Conservation (phyloP, 2,888 invertebrate species). For the Lepas anatifera region DNA sequence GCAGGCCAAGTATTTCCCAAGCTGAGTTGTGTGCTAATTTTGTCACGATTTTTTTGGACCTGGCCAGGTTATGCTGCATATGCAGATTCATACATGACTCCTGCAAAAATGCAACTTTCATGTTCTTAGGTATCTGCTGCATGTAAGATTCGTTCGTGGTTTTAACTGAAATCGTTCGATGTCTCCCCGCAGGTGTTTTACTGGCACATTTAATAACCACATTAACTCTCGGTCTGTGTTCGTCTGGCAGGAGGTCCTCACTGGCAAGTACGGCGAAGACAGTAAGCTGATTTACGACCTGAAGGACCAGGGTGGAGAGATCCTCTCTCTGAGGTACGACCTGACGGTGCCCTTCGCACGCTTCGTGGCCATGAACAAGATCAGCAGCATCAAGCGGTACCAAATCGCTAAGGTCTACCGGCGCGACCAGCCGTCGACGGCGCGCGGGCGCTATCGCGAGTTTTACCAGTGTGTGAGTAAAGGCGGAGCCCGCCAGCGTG, state of each 20-base stretch:
- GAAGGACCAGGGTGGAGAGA: slow-evolving; percentile 97
- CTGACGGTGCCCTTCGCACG: slow-evolving; percentile 96
- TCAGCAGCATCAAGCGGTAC: slow-evolving; percentile 84
- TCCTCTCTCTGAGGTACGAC: slow-evolving; percentile 89
- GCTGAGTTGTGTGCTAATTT: too few relatives aligned
- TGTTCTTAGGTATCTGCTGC: too few relatives aligned
- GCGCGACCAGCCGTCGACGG: slow-evolving; percentile 94
- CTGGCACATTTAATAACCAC: too few relatives aligned
- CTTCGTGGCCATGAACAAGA: slow-evolving; percentile 95
- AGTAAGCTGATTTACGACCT: slow-evolving; percentile 97
- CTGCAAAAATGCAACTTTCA: too few relatives aligned
- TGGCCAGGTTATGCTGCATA: too few relatives aligned
- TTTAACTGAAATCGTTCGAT: background rate
- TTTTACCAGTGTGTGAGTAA: slow-evolving; percentile 98
- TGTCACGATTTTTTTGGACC: too few relatives aligned
- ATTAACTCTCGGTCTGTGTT: background rate
- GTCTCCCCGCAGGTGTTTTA: background rate
- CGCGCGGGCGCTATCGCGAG: slow-evolving; percentile 75
- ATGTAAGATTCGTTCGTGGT: background rate
- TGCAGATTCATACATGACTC: too few relatives aligned
- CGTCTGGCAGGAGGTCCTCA: slow-evolving; percentile 71
- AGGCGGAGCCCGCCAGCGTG: too few relatives aligned
- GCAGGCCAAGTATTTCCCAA: too few relatives aligned
- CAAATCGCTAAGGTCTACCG: slow-evolving; percentile 98
- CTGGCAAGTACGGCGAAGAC: slow-evolving; percentile 99